A percentile compares a stretch with the other conserved stretches of the same genome.
phyloP scores from a whole-genome alignment of 2,888 invertebrate genomes.

The Trissonchulus latispiculum region DNA sequence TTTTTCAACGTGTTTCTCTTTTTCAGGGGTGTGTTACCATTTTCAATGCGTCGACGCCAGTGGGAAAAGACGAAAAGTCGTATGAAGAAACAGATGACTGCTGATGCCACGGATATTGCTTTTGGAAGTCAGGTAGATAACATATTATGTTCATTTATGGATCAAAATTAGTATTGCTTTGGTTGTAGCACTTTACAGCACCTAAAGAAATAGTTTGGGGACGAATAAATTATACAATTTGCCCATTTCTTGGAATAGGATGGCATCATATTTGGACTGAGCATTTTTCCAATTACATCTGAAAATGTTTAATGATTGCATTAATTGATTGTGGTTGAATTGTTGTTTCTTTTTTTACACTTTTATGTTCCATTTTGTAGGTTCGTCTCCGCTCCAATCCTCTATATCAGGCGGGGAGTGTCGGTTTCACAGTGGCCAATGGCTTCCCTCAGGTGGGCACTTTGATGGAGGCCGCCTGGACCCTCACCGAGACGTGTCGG shows the following conservation, averaged over 20 bases:
- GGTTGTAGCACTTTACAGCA: no score
- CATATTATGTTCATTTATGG: no score
- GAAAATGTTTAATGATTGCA: no score
- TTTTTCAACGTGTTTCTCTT: no score
- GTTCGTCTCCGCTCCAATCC: conserved; percentile 95
- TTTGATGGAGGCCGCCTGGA: conserved; percentile 90
- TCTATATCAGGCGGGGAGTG: conserved; percentile 89
- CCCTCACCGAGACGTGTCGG: conserved; percentile 77
- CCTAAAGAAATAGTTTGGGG: no score
- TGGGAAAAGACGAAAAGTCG: conserved; percentile 90
- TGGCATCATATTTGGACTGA: no score
- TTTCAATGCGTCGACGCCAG: conserved; percentile 79
- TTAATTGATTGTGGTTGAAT: conserved; percentile 4
- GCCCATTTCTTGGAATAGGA: no score
- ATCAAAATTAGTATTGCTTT: no score
- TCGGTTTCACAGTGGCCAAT: conserved; percentile 80
- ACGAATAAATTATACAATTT: no score
- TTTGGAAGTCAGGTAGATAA: conserved; percentile 27
- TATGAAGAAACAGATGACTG: conserved; percentile 67
- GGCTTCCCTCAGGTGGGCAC: conserved; percentile 93
- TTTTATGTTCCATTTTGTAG: conserved; percentile 49
- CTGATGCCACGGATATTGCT: conserved; percentile 32
- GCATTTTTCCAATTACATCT: no score
- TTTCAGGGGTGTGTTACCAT: conserved; percentile 80
- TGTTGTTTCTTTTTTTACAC: neutral